Evolutionary conservation across 2,797 vertebrate species (phyloP).

Genomic region (Podargus strigoides): DNA sequence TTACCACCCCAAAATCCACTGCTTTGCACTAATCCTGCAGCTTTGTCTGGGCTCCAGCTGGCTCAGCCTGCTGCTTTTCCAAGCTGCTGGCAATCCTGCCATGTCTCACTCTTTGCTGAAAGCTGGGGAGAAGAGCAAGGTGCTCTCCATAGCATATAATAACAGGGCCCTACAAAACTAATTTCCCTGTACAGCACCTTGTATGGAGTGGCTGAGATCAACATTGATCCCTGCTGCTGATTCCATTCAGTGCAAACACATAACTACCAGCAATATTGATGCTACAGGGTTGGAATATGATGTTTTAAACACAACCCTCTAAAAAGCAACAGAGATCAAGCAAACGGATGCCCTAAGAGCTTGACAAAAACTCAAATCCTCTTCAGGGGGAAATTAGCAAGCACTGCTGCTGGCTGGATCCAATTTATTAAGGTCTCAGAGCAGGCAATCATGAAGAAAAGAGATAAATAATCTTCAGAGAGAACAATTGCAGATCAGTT

Average conservation of each 20-base stretch:
- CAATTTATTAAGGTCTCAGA: conserved; percentile 46
- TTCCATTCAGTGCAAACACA: neutral
- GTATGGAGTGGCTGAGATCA: neutral
- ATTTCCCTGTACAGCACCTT: neutral
- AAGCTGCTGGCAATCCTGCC: neutral
- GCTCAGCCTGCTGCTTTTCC: neutral
- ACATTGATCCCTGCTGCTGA: neutral
- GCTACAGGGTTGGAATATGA: neutral
- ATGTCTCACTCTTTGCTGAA: neutral
- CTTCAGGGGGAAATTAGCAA: conserved; percentile 26
- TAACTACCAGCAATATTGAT: neutral
- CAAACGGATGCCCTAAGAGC: neutral
- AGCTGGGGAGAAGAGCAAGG: neutral
- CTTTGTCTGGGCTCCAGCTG: neutral
- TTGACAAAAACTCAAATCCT: conserved; percentile 20
- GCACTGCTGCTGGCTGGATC: neutral
- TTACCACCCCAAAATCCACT: neutral
- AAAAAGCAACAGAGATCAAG: neutral
- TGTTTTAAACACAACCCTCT: neutral
- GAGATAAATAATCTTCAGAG: conserved; percentile 59
- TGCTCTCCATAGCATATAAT: neutral
- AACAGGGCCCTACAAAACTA: neutral
- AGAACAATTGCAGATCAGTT: conserved; percentile 48
- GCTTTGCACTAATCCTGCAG: neutral
- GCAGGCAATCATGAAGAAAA: conserved; percentile 35